These are phyloP conservation scores for Sphyrna mokarran DNA, from an alignment of 2,113 vertebrate species.

Conservation along the genomic window DNA sequence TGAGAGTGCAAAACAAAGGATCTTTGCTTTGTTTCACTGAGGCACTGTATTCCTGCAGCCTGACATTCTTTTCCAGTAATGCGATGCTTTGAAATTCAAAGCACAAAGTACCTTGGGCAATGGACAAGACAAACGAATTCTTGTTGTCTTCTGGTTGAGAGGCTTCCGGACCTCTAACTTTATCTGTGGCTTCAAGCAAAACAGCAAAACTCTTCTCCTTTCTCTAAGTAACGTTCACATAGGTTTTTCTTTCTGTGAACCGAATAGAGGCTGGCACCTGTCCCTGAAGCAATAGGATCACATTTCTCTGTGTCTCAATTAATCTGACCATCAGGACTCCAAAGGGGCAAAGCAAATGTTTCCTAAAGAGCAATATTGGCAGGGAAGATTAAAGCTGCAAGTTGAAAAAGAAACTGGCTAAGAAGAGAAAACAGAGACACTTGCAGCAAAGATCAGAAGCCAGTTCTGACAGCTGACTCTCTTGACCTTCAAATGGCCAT, in stretches of 20 bases:
- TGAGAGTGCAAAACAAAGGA: neutral
- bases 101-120: neutral
- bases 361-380: neutral
- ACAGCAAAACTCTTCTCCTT: neutral
- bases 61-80: constrained; percentile 32
- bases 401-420: neutral
- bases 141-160: constrained; percentile 30
- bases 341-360: constrained; percentile 6
- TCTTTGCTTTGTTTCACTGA: constrained; percentile 16
- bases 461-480: constrained; percentile 42
- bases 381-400: constrained; percentile 21
- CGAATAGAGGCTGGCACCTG: constrained; percentile 1
- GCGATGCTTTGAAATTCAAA: neutral
- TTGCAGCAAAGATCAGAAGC: constrained; percentile 26
- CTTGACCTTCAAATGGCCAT: constrained; percentile 50
- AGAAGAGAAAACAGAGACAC: neutral
- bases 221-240: neutral
- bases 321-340: constrained; percentile 1
- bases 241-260: constrained; percentile 21
- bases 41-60: neutral
- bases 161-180: constrained; percentile 8
- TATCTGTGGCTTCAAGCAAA: constrained; percentile 33
- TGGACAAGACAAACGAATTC: constrained; percentile 7
- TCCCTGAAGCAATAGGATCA: neutral
- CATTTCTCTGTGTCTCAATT: constrained; percentile 22